phyloP scores from a whole-genome alignment of 2,888 invertebrate genomes.

The Troides aeacus region DNA sequence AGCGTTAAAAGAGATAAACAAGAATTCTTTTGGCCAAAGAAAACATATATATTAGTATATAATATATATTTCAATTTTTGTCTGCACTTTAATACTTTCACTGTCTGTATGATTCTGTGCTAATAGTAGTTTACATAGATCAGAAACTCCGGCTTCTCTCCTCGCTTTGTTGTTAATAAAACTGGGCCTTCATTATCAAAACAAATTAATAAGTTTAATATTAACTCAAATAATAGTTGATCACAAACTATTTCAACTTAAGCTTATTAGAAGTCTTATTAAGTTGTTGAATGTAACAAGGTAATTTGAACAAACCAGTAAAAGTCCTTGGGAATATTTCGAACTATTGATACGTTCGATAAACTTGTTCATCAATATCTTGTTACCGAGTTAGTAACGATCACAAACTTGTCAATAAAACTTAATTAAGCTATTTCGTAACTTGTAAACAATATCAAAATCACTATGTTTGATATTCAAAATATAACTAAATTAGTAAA shows the following conservation, averaged over 20 bases:
- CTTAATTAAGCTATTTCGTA: conserved; percentile 2
- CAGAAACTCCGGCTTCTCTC: too few species aligned
- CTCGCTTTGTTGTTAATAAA: too few species aligned
- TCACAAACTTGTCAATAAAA: conserved; percentile 12
- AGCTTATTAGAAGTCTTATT: background rate
- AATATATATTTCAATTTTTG: too few species aligned
- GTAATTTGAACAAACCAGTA: background rate
- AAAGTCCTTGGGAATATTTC: background rate
- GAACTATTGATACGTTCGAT: conserved; percentile 5
- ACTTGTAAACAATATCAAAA: background rate
- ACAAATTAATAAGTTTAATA: background rate
- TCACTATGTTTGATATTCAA: background rate
- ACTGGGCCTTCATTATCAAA: too few species aligned
- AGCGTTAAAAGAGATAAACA: too few species aligned
- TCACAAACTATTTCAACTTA: background rate
- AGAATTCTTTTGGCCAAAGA: too few species aligned
- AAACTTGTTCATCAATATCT: conserved; percentile 5
- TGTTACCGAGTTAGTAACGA: conserved; percentile 3
- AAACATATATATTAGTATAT: too few species aligned
- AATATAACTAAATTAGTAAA: too few species aligned
- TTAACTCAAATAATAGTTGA: background rate
- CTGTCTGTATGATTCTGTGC: too few species aligned
- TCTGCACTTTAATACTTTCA: too few species aligned
- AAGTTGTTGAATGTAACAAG: background rate
- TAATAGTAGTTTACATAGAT: too few species aligned